These are phyloP conservation scores for Megaleporinus macrocephalus DNA, from an alignment of 2,113 vertebrate species.

Conservation along the genomic window DNA sequence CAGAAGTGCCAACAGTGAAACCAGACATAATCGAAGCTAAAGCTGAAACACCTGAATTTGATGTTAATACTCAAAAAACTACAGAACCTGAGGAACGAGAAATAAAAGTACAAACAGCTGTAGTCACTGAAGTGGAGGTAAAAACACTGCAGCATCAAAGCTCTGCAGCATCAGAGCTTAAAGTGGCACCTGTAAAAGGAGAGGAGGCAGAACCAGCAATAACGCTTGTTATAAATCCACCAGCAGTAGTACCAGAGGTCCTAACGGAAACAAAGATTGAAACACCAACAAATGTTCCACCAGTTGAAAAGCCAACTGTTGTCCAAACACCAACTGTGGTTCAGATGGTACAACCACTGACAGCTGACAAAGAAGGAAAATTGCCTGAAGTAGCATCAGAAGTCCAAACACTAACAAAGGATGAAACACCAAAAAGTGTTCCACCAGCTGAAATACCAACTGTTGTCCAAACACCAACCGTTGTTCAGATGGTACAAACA, in stretches of 20 bases:
- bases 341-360: not conserved
- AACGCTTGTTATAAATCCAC: no score
- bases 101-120: not conserved
- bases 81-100: not conserved
- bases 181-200: not conserved
- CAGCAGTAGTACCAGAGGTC: no score
- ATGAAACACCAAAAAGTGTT: not conserved
- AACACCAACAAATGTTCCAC: not conserved
- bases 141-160: not conserved
- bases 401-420: not conserved
- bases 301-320: not conserved
- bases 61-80: not conserved
- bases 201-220: not conserved
- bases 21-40: slow-evolving; percentile 10
- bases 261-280: not conserved
- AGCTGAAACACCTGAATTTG: not conserved
- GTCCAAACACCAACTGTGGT: not conserved
- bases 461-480: not conserved
- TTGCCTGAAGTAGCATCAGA: not conserved
- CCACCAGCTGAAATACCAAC: not conserved
- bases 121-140: not conserved
- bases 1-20: not conserved
- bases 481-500: not conserved
- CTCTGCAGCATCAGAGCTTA: slow-evolving; percentile 1
- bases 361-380: not conserved